Evolutionary conservation across 2,888 invertebrate genomes (phyloP).

Genomic region (Psylliodes chrysocephalus): DNA sequence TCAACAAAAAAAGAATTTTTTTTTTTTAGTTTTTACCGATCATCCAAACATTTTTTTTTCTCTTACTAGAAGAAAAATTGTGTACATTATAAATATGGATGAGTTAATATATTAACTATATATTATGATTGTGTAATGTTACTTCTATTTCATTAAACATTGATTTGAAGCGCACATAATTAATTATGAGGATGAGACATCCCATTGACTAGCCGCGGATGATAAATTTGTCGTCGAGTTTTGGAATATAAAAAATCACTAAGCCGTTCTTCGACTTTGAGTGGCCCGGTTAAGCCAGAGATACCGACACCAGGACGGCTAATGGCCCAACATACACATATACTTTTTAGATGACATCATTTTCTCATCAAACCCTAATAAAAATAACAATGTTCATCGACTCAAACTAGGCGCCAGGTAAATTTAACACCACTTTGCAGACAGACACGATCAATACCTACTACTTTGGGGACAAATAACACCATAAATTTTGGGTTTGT

Average conservation of each 20-base stretch:
- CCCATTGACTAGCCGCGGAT: constrained; percentile 14
- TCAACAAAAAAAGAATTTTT: no score
- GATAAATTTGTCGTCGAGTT: constrained; percentile 25
- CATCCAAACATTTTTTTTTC: no score
- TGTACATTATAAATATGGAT: no score
- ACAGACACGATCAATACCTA: constrained; percentile 41
- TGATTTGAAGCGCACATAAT: constrained; percentile 16
- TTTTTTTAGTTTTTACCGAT: no score
- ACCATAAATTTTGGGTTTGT: constrained; percentile 37
- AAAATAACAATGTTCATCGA: constrained; percentile 60
- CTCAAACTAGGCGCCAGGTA: constrained; percentile 55
- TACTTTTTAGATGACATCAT: constrained; percentile 63
- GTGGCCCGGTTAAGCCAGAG: constrained; percentile 29
- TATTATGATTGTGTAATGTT: constrained; percentile 10
- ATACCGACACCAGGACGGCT: no score
- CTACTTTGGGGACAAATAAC: constrained; percentile 39
- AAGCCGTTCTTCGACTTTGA: constrained; percentile 29
- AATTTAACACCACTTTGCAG: constrained; percentile 52
- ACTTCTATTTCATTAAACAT: constrained; percentile 16
- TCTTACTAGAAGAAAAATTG: no score
- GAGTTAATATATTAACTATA: no score
- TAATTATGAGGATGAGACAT: constrained; percentile 18
- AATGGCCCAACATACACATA: constrained; percentile 62
- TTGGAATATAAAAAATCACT: constrained; percentile 27
- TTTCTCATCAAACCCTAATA: constrained; percentile 63